A percentile compares a stretch with the other conserved stretches of the same genome.
These are phyloP conservation scores for Ferdinandea cuprea DNA, from an alignment of 2,888 invertebrate genomes.

Conservation along the genomic window DNA sequence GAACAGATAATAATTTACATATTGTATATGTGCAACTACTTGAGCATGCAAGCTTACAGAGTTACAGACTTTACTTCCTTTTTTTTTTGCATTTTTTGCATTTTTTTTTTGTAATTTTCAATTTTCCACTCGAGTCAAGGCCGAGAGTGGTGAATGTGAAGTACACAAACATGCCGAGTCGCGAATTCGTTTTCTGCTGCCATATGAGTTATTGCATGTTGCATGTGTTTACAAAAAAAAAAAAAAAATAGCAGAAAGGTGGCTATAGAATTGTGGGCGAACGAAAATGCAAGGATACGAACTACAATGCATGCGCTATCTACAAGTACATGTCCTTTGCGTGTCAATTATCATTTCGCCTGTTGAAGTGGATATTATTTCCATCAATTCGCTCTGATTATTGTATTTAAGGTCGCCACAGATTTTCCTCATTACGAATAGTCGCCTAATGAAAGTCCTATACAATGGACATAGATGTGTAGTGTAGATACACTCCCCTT, in stretches of 20 bases:
- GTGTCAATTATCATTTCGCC: conserved; percentile 35
- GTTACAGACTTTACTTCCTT: conserved; percentile 19
- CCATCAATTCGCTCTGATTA: conserved; percentile 5
- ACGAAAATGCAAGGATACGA: conserved; percentile 14
- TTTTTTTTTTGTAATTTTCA: conserved; percentile 27
- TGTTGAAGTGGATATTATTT: conserved; percentile 14
- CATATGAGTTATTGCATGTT: conserved; percentile 17
- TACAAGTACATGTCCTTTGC: conserved; percentile 16
- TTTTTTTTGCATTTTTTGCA: neutral
- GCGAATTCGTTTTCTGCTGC: conserved; percentile 6
- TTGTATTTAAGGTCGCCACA: too few species aligned
- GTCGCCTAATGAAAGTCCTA: neutral
- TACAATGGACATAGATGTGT: too few species aligned
- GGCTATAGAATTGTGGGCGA: neutral
- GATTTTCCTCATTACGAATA: neutral
- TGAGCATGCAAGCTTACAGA: neutral
- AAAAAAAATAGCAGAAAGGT: neutral
- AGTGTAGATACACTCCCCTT: too few species aligned
- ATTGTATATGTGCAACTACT: conserved; percentile 54
- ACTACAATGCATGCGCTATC: neutral
- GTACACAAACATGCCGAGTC: conserved; percentile 8
- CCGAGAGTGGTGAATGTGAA: conserved; percentile 16
- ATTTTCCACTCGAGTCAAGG: conserved; percentile 52
- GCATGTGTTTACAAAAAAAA: too few species aligned
- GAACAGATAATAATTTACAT: conserved; percentile 64